phyloP scores from a whole-genome alignment of 2,888 invertebrate genomes.

The Phragmatobia fuliginosa region DNA sequence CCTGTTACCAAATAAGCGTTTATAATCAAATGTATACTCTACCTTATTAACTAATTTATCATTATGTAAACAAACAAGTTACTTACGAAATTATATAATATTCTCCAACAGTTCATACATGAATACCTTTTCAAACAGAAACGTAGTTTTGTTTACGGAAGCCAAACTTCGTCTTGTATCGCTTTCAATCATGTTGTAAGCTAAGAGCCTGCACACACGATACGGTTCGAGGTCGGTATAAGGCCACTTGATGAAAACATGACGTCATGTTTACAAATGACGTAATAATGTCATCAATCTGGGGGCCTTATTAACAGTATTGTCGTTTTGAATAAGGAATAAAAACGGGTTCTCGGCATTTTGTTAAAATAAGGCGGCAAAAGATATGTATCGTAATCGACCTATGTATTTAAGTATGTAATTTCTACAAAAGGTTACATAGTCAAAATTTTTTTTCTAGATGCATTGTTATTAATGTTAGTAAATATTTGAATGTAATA shows the following conservation, averaged over 20 bases:
- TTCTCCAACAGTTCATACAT: slow-evolving; percentile 7
- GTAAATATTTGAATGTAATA: too few relatives aligned
- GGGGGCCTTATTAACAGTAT: not conserved
- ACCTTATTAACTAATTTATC: not conserved
- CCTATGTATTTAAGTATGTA: not conserved
- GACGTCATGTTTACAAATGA: not conserved
- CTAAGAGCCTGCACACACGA: slow-evolving; percentile 17
- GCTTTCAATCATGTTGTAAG: slow-evolving; percentile 30
- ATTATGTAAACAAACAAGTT: slow-evolving; percentile 2
- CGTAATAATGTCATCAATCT: not conserved
- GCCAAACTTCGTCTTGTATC: slow-evolving; percentile 31
- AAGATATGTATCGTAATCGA: too few relatives aligned
- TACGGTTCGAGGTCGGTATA: slow-evolving; percentile 3
- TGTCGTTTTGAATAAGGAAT: not conserved
- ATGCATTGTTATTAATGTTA: not conserved
- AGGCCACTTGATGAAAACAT: not conserved
- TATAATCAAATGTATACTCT: not conserved
- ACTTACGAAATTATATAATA: slow-evolving; percentile 7
- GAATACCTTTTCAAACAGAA: slow-evolving; percentile 6
- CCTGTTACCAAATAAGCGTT: not conserved
- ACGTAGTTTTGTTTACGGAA: slow-evolving; percentile 36
- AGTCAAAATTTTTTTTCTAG: not conserved
- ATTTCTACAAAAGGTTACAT: not conserved
- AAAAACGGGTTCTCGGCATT: too few relatives aligned
- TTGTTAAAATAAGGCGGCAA: too few relatives aligned